Percentiles rank a stretch among this genome's conserved stretches.
These are phyloP conservation scores for Bradypodion ventrale DNA, from an alignment of 2,797 vertebrate species.

Conservation along the genomic window DNA sequence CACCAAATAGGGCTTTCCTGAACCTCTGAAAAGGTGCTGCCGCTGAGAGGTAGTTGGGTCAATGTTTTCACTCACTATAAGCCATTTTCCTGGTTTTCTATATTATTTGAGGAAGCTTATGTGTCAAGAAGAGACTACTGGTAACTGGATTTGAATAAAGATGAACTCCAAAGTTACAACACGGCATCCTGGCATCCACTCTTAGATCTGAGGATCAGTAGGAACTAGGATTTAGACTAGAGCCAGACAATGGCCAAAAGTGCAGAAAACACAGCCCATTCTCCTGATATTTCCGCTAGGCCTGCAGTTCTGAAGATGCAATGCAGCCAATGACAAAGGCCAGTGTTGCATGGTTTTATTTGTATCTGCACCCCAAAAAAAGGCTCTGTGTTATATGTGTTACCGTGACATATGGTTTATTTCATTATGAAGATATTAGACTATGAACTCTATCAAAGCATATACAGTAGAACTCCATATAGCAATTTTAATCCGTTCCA, in stretches of 20 bases:
- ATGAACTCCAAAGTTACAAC: neutral
- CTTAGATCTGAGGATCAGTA: neutral
- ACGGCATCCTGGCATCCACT: neutral
- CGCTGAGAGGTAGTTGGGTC: too few species aligned
- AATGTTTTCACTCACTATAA: too few species aligned
- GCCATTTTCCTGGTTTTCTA: too few species aligned
- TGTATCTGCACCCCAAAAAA: neutral
- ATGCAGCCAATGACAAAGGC: neutral
- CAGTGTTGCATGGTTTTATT: neutral
- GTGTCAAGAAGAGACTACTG: neutral
- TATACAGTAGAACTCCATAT: too few species aligned
- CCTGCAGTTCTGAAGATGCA: neutral
- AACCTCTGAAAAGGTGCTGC: too few species aligned
- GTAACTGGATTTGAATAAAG: neutral
- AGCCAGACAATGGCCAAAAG: neutral
- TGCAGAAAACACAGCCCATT: neutral
- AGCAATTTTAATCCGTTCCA: too few species aligned
- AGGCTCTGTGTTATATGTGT: neutral
- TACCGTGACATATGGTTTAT: too few species aligned
- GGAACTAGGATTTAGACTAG: neutral
- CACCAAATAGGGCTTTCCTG: too few species aligned
- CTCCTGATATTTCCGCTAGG: neutral
- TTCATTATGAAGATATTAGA: neutral
- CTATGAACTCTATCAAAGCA: neutral
- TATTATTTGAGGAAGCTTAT: neutral